These are phyloP conservation scores for Sicus ferrugineus DNA, from an alignment of 2,888 invertebrate species.

Conservation along the genomic window DNA sequence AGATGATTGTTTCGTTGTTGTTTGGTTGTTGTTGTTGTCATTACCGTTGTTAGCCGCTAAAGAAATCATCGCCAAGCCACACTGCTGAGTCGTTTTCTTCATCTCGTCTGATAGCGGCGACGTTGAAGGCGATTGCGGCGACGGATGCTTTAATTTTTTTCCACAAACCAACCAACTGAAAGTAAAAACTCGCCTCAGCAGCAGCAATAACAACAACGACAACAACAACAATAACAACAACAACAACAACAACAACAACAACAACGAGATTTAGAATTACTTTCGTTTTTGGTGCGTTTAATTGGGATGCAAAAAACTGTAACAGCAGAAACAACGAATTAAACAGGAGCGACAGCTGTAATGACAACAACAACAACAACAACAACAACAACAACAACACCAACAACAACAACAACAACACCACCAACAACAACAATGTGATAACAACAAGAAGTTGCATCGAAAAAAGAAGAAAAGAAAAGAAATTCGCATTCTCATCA, in stretches of 20 bases:
- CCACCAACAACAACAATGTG: neutral
- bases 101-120: neutral
- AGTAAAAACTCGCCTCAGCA: neutral
- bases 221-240: no score
- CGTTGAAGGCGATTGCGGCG: neutral
- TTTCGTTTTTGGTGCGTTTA: conserved; percentile 7
- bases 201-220: no score
- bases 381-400: neutral
- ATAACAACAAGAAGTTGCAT: neutral
- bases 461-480: conserved; percentile 7
- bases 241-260: neutral
- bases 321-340: neutral
- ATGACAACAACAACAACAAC: neutral
- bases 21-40: neutral
- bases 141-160: no score
- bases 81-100: neutral
- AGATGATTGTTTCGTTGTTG: neutral
- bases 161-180: no score
- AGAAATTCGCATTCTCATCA: neutral
- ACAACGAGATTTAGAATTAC: neutral
- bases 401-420: conserved; percentile 3
- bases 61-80: neutral
- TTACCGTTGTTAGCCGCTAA: no score
- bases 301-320: neutral
- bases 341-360: no score